Percentiles rank a stretch among this genome's conserved stretches.
These are phyloP conservation scores for Zosterops pallidus DNA, from an alignment of 2,113 vertebrate genomes.

Conservation along the genomic window DNA sequence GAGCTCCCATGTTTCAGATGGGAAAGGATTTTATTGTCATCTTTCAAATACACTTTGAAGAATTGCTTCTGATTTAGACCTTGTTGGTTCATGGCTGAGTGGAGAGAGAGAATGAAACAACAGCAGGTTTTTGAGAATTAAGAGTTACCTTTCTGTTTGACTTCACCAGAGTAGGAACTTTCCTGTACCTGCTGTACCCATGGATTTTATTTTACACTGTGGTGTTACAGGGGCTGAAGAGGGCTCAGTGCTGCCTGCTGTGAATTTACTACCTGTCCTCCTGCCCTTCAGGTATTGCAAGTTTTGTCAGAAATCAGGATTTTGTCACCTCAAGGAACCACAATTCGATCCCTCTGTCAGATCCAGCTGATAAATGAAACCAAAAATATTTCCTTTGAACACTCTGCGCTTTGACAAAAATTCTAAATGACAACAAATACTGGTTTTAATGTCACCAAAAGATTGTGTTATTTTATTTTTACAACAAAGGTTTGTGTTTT, in stretches of 20 bases:
- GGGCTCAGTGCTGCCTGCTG: not conserved
- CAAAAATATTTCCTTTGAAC: not conserved
- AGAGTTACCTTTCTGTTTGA: not conserved
- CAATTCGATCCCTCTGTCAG: not conserved
- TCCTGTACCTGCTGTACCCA: not conserved
- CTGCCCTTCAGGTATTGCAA: not conserved
- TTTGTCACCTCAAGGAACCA: not conserved
- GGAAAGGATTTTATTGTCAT: not conserved
- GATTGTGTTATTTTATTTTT: not conserved
- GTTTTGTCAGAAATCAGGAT: not conserved
- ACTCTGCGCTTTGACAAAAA: not conserved
- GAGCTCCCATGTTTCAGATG: not conserved
- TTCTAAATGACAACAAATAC: not conserved
- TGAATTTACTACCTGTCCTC: not conserved
- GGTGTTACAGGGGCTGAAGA: not conserved
- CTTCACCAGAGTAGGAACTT: not conserved
- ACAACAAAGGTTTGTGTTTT: not conserved
- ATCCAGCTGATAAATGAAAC: not conserved
- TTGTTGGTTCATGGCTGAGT: not conserved
- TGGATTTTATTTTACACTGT: not conserved
- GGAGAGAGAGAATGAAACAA: not conserved
- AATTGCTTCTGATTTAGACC: not conserved
- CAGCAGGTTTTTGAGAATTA: not conserved
- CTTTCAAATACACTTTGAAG: not conserved
- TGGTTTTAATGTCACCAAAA: not conserved